These are phyloP conservation scores for Aethes cnicana DNA, from an alignment of 2,888 invertebrate species.

Conservation along the genomic window DNA sequence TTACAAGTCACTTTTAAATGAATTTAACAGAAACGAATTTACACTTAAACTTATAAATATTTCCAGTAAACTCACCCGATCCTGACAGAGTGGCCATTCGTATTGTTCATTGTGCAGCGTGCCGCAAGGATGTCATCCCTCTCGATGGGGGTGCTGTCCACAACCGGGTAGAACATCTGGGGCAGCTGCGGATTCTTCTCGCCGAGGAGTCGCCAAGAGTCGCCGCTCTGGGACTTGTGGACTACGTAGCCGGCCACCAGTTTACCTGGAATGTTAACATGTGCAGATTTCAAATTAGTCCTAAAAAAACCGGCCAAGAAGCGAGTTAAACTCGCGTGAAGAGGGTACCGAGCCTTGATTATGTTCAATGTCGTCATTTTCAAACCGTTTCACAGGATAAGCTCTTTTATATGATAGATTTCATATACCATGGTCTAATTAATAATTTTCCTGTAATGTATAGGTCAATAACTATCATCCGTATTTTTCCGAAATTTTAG, in stretches of 20 bases:
- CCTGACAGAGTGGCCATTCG: slow-evolving; percentile 82
- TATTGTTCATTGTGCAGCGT: slow-evolving; percentile 94
- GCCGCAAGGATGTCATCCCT: slow-evolving; percentile 91
- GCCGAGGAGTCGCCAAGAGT: slow-evolving; percentile 92
- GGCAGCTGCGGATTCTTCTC: slow-evolving; percentile 93
- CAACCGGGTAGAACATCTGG: slow-evolving; percentile 96
- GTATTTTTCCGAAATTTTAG: too few species aligned
- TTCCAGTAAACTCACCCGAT: slow-evolving; percentile 85
- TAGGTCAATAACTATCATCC: too few species aligned
- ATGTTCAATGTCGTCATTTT: too few species aligned
- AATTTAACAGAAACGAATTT: background rate
- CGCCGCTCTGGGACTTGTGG: slow-evolving; percentile 79
- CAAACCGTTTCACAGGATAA: too few species aligned
- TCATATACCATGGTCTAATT: too few species aligned
- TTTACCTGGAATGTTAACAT: slow-evolving; percentile 77
- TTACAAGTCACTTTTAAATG: too few species aligned
- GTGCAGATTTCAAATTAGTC: too few species aligned
- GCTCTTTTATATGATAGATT: too few species aligned
- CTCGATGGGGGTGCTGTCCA: slow-evolving; percentile 83
- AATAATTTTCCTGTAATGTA: too few species aligned
- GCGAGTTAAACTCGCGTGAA: too few species aligned
- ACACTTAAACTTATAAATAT: background rate
- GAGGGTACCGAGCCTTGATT: too few species aligned
- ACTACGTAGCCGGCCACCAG: slow-evolving; percentile 93
- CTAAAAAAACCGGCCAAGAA: too few species aligned